Percentiles rank a stretch among this genome's conserved stretches.
phyloP scores from a whole-genome alignment of 2,113 vertebrate species.

The Oncorhynchus keta region DNA sequence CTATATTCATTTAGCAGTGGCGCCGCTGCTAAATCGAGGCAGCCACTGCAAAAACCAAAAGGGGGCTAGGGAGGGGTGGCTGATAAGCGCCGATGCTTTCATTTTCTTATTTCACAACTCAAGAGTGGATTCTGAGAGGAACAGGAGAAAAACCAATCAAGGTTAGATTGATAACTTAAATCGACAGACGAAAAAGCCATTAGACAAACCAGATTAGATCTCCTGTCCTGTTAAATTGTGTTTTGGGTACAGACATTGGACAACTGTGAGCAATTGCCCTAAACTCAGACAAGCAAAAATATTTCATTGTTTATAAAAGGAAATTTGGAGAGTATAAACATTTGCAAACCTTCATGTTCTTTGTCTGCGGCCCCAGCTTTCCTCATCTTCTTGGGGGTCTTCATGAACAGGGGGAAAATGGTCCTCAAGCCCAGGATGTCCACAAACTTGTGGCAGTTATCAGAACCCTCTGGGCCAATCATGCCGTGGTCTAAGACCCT shows the following conservation, averaged over 20 bases:
- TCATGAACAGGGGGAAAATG: slow-evolving; percentile 98
- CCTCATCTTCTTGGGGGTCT: slow-evolving; percentile 95
- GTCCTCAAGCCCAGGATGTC: slow-evolving; percentile 95
- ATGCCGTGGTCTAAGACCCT: slow-evolving; percentile 96
- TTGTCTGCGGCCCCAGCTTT: slow-evolving; percentile 90
- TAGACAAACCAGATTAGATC: slow-evolving; percentile 46
- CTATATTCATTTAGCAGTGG: no score
- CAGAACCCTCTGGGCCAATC: slow-evolving; percentile 92
- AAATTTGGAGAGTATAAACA: not conserved
- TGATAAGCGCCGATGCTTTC: slow-evolving; percentile 1
- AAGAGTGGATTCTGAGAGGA: slow-evolving; percentile 22
- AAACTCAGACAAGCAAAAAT: not conserved
- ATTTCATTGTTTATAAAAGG: not conserved
- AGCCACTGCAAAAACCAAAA: not conserved
- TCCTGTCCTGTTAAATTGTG: slow-evolving; percentile 10
- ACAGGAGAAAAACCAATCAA: slow-evolving; percentile 58
- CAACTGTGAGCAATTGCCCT: not conserved
- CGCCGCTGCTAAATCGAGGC: not conserved
- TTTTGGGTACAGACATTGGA: slow-evolving; percentile 6
- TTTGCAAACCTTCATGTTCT: slow-evolving; percentile 90
- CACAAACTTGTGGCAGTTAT: slow-evolving; percentile 98
- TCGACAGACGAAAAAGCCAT: slow-evolving; percentile 52
- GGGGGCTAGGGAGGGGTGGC: not conserved
- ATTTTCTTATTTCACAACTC: slow-evolving; percentile 5
- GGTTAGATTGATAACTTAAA: slow-evolving; percentile 50